Conservation (phyloP, 2,797 vertebrate genomes). For the Borostomias antarcticus region DNA sequence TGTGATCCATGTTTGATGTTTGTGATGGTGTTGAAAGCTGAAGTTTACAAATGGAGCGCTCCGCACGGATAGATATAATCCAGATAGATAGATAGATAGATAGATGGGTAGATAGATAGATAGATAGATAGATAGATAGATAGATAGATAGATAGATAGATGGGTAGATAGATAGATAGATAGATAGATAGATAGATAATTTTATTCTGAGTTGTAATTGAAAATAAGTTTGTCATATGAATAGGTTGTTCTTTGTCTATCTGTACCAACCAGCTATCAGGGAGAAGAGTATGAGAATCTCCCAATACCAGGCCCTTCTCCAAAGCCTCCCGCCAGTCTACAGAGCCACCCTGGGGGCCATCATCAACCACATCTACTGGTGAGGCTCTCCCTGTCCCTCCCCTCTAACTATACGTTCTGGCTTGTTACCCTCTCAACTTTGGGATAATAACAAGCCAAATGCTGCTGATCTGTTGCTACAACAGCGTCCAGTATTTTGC, state of each 20-base stretch:
- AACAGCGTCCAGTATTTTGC: constrained; percentile 80
- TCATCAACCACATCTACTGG: constrained; percentile 83
- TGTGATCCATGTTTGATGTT: too few relatives aligned
- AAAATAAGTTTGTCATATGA: not conserved
- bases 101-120: too few relatives aligned
- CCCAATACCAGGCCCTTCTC: constrained; percentile 72
- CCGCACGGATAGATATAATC: too few relatives aligned
- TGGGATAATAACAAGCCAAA: too few relatives aligned
- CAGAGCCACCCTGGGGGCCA: constrained; percentile 74
- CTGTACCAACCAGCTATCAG: constrained; percentile 55
- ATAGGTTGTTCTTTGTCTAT: not conserved
- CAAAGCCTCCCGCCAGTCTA: constrained; percentile 74
- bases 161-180: too few relatives aligned
- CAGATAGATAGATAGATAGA: too few relatives aligned
- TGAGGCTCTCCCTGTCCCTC: constrained; percentile 35
- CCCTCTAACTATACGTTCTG: not conserved
- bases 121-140: too few relatives aligned
- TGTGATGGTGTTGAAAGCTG: too few relatives aligned
- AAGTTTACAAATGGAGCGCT: too few relatives aligned
- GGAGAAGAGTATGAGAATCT: constrained; percentile 60
- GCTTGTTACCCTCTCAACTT: not conserved
- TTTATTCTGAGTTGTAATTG: too few relatives aligned
- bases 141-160: too few relatives aligned
- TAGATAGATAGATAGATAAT: too few relatives aligned
- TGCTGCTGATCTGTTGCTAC: not conserved